Percentiles rank a stretch among this genome's conserved stretches.
phyloP scores from a whole-genome alignment of 2,797 vertebrate genomes.

The Moxostoma hubbsi region DNA sequence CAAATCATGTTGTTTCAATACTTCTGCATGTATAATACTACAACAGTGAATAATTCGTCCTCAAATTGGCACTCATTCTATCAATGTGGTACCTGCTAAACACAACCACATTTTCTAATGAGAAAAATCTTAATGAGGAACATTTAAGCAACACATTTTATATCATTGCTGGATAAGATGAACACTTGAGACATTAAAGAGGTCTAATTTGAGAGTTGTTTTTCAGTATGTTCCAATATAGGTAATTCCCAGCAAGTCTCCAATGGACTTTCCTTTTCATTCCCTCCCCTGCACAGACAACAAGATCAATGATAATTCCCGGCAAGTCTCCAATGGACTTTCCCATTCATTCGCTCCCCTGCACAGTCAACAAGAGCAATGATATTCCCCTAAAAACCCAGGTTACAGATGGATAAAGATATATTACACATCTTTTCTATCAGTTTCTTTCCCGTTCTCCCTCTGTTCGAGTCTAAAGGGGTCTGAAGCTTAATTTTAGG shows the following conservation, averaged over 20 bases:
- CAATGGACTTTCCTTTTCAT: constrained; percentile 1
- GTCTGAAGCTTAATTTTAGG: constrained; percentile 26
- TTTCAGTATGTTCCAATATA: neutral
- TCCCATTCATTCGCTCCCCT: neutral
- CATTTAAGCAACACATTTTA: no score
- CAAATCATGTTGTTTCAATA: no score
- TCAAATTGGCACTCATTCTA: no score
- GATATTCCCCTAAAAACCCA: constrained; percentile 19
- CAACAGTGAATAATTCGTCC: no score
- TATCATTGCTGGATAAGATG: no score
- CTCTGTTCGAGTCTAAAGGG: constrained; percentile 33
- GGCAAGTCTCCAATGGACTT: neutral
- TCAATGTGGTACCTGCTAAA: no score
- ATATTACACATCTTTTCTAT: neutral
- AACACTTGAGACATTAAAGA: no score
- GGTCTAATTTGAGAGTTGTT: neutral
- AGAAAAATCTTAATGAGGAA: no score
- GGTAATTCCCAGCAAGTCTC: constrained; percentile 15
- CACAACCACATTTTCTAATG: no score
- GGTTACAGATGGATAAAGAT: constrained; percentile 4
- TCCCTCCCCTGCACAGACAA: neutral
- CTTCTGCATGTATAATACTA: no score
- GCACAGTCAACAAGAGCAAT: neutral
- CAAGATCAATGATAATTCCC: constrained; percentile 4
- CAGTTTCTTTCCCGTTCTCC: neutral